A percentile compares a stretch with the other conserved stretches of the same genome.
phyloP scores from a whole-genome alignment of 2,797 vertebrate genomes.

The Garrulus glandarius region DNA sequence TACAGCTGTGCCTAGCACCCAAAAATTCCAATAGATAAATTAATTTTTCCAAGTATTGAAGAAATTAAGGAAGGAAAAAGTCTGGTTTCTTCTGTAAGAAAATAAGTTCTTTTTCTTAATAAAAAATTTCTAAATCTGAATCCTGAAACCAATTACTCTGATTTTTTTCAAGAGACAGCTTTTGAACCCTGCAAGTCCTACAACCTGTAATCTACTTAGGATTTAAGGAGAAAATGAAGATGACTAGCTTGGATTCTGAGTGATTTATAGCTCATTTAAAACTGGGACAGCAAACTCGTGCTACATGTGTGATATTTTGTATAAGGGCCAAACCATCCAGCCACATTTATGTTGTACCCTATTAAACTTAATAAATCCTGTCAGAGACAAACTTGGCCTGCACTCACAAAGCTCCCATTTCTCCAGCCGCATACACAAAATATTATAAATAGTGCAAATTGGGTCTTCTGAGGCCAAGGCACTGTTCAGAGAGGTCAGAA shows the following conservation, averaged over 20 bases:
- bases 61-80: neutral
- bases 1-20: neutral
- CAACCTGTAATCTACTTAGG: neutral
- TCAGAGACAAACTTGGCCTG: neutral
- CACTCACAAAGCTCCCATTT: fast-evolving
- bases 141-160: neutral
- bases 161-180: neutral
- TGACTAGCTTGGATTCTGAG: neutral
- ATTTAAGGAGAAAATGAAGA: neutral
- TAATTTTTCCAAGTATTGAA: neutral
- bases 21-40: neutral
- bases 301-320: neutral
- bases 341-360: neutral
- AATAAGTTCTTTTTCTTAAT: fast-evolving
- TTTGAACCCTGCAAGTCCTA: neutral
- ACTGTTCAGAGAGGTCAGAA: neutral
- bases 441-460: neutral
- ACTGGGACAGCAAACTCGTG: neutral
- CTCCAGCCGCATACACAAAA: neutral
- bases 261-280: neutral
- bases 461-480: neutral
- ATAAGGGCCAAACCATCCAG: neutral
- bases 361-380: constrained; percentile 1
- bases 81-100: neutral
- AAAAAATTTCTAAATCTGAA: neutral